These are phyloP conservation scores for Andrena haemorrhoa DNA, from an alignment of 2,888 invertebrate species.

Conservation along the genomic window DNA sequence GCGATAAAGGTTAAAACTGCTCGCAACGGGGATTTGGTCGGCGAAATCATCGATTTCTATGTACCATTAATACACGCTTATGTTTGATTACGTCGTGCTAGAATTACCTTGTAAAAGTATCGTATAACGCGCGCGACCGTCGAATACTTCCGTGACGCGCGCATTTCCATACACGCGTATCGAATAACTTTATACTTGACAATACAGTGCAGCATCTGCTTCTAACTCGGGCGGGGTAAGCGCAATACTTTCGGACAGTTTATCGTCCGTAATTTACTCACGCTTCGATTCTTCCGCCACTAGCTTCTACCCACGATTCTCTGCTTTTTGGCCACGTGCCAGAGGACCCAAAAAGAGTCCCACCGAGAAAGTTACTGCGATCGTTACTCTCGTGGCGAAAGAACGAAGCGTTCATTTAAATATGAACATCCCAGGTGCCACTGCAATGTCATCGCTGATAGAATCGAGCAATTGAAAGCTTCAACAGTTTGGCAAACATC, in stretches of 20 bases:
- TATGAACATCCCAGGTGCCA: constrained; percentile 19
- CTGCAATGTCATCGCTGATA: not conserved
- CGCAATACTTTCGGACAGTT: constrained; percentile 68
- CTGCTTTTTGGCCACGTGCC: not conserved
- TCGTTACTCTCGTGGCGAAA: constrained; percentile 24
- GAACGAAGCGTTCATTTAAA: constrained; percentile 17
- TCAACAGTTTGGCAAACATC: no score
- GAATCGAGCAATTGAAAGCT: not conserved
- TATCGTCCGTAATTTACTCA: not conserved
- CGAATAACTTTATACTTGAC: constrained; percentile 40
- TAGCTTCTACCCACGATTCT: not conserved
- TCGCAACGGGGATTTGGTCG: constrained; percentile 32
- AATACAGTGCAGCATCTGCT: constrained; percentile 32
- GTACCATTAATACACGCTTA: constrained; percentile 37
- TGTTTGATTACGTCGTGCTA: constrained; percentile 35
- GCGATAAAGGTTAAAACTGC: constrained; percentile 52
- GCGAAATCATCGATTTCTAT: constrained; percentile 54
- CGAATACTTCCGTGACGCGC: constrained; percentile 7
- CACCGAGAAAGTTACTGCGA: not conserved
- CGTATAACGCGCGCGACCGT: constrained; percentile 20
- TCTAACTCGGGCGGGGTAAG: constrained; percentile 74
- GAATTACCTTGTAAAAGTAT: constrained; percentile 40
- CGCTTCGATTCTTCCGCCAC: constrained; percentile 34
- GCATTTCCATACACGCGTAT: constrained; percentile 25
- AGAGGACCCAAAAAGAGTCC: not conserved